Evolutionary conservation across 1,140 invertebrate genomes (phyloP), one percentile per base, ranked within the genome.

Genomic region (Daktulosphaira vitifoliae): DNA sequence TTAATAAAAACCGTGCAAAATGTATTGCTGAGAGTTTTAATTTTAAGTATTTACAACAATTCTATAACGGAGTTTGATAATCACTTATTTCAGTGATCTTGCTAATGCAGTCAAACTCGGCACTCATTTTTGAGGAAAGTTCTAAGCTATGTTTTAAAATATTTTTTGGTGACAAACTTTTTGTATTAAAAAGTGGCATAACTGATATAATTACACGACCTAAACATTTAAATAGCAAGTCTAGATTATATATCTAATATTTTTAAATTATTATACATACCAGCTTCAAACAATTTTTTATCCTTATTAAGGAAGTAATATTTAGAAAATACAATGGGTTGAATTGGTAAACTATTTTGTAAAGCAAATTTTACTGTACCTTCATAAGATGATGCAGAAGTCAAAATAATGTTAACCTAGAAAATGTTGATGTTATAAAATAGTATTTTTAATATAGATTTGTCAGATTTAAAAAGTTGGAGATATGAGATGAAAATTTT

Each of bases 241-340:
- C 4, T 44, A 16, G 15, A n/a, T 44, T 7, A 11, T 44, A 44
- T 23, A 44, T 9, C 38, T 13, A 0, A 44, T 8, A 44, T 13
- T 2, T 3, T 9, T 1, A 59, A 13, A 2, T 42, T 13, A n/a
- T 8, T 39, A n/a, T 48, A 22, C 16, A 20, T n/a, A 59, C 56
- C 56, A 46, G 56, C 38, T 20, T 62, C 56, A 48, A 62, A 62
- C 16, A 62, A 33, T 29, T 48, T n/a, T 33, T 62, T 62, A 20
- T 46, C 16, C 29, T 48, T 62, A 23, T 62, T 62, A 29, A 62
- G 42, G 26, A 62, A 62, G 18, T 62, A 62, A 9, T 11, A 9
- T n/a, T 62, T 48, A 16, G 56, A 62, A 62, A 62, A 62, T 15
- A 62, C 56, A 48, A 62, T 62, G 1, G 56, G 56, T 22, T 62